Evolutionary conservation across 2,888 invertebrate genomes (phyloP).

Genomic region (Heliconius cydno): DNA sequence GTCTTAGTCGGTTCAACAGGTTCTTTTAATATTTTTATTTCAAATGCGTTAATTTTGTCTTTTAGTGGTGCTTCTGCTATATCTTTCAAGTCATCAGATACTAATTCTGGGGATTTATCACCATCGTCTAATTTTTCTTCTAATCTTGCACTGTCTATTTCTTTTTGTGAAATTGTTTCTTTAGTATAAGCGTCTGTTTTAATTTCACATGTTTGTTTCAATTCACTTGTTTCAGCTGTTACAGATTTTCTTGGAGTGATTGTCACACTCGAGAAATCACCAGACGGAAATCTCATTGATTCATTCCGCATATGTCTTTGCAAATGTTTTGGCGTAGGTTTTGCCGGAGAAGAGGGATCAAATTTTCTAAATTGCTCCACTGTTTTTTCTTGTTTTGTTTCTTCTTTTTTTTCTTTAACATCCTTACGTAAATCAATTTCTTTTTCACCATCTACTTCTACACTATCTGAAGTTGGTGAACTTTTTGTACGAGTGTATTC

Average conservation of each 20-base stretch:
- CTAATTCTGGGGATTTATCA: slow-evolving; percentile 73
- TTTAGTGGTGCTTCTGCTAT: slow-evolving; percentile 78
- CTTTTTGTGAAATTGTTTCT: slow-evolving; percentile 76
- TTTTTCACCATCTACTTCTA: slow-evolving; percentile 66
- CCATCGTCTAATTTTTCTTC: slow-evolving; percentile 81
- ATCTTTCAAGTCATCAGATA: slow-evolving; percentile 73
- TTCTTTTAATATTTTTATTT: slow-evolving; percentile 76
- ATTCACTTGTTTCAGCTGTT: slow-evolving; percentile 76
- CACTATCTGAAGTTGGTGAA: slow-evolving; percentile 62
- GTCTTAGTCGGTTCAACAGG: slow-evolving; percentile 73
- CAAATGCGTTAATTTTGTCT: slow-evolving; percentile 78
- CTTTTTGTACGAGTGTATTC: slow-evolving; percentile 73
- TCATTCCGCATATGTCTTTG: slow-evolving; percentile 82
- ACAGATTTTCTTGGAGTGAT: slow-evolving; percentile 76
- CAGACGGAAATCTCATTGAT: slow-evolving; percentile 81
- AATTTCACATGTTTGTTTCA: slow-evolving; percentile 60
- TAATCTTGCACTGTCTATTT: slow-evolving; percentile 79
- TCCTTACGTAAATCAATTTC: slow-evolving; percentile 59
- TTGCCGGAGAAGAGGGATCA: slow-evolving; percentile 76
- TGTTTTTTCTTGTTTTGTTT: slow-evolving; percentile 67
- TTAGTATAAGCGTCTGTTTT: slow-evolving; percentile 65
- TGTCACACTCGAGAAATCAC: slow-evolving; percentile 80
- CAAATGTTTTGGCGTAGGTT: slow-evolving; percentile 80
- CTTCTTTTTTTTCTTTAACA: slow-evolving; percentile 63
- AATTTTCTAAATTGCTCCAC: slow-evolving; percentile 75